Conservation (phyloP, 2,797 vertebrate genomes). For the Lepus oiostolus region DNA sequence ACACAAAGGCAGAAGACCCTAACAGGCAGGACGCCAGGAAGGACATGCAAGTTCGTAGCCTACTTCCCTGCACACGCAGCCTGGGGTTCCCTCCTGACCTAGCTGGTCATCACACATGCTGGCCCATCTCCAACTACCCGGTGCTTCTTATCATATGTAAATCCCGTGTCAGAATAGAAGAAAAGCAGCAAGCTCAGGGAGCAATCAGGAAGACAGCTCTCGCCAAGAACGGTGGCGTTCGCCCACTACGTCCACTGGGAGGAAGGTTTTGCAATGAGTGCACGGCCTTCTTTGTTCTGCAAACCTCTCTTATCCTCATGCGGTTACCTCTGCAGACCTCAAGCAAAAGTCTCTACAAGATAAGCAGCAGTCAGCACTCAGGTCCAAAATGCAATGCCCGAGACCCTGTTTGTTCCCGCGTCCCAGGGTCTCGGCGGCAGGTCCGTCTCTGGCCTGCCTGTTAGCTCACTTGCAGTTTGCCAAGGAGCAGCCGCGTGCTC, state of each 20-base stretch:
- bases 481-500: background rate
- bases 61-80: background rate
- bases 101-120: background rate
- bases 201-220: background rate
- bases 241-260: conserved; percentile 35
- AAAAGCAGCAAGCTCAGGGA: conserved; percentile 52
- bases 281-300: conserved; percentile 7
- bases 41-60: conserved; percentile 53
- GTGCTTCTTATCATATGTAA: conserved; percentile 27
- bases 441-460: background rate
- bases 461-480: background rate
- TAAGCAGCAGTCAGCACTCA: conserved; percentile 46
- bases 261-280: conserved; percentile 60
- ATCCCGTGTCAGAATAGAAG: background rate
- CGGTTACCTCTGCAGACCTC: conserved; percentile 52
- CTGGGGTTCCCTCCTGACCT: background rate
- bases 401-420: background rate
- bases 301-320: conserved; percentile 32
- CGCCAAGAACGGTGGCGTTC: background rate
- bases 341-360: conserved; percentile 60
- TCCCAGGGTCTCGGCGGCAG: background rate
- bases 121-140: background rate
- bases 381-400: conserved; percentile 15
- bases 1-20: conserved; percentile 46
- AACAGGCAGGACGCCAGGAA: background rate